Conservation (phyloP, 2,888 invertebrate genomes). For the Drosophila mercatorum region DNA sequence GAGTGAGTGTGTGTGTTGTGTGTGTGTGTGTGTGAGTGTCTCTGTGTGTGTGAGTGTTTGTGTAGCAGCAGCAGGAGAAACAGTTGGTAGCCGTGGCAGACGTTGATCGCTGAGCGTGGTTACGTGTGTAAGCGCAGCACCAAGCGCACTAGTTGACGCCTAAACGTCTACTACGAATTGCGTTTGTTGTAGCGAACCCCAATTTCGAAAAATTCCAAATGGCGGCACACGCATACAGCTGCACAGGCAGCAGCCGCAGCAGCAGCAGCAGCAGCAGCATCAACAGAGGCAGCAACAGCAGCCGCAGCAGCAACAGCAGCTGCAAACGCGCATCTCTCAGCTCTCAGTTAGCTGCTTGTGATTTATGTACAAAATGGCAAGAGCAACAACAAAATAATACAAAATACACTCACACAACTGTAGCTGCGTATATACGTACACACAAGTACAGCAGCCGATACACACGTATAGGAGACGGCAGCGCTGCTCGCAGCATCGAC, state of each 20-base stretch:
- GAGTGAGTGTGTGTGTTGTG: slow-evolving; percentile 9
- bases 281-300: slow-evolving; percentile 12
- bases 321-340: slow-evolving; percentile 38
- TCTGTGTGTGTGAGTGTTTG: slow-evolving; percentile 23
- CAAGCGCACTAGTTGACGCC: slow-evolving; percentile 86
- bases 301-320: slow-evolving; percentile 48
- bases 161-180: slow-evolving; percentile 86
- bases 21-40: slow-evolving; percentile 10
- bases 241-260: slow-evolving; percentile 34
- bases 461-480: slow-evolving; percentile 29
- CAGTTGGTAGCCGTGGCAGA: slow-evolving; percentile 45
- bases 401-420: slow-evolving; percentile 35
- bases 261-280: slow-evolving; percentile 13
- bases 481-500: slow-evolving; percentile 61
- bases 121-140: slow-evolving; percentile 84
- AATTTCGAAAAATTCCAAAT: slow-evolving; percentile 84
- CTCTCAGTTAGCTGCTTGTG: slow-evolving; percentile 64
- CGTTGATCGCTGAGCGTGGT: slow-evolving; percentile 70
- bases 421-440: background rate
- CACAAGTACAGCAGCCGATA: slow-evolving; percentile 39
- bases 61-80: slow-evolving; percentile 35
- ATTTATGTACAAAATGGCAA: slow-evolving; percentile 78
- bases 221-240: slow-evolving; percentile 75
- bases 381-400: slow-evolving; percentile 67
- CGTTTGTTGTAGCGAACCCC: slow-evolving; percentile 85